Evolutionary conservation across 2,113 vertebrate species (phyloP).

Genomic region (Gasterosteus aculeatus): DNA sequence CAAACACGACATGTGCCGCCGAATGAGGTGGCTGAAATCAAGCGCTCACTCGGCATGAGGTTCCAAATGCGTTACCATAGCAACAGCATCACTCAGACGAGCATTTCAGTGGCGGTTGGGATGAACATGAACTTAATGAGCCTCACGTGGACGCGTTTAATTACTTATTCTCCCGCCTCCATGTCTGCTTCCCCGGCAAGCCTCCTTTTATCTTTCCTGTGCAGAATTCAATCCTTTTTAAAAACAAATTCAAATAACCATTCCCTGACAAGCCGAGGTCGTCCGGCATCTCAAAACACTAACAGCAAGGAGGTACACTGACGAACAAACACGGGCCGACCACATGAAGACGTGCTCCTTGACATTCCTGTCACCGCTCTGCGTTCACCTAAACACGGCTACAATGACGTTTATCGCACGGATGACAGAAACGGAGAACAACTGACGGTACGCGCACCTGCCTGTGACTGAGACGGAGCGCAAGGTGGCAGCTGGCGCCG

Average conservation of each 20-base stretch:
- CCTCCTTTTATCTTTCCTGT: conserved; percentile 23
- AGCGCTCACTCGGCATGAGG: conserved; percentile 13
- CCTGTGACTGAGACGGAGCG: conserved; percentile 17
- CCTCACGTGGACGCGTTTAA: neutral
- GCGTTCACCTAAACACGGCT: conserved; percentile 32
- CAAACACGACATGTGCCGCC: conserved; percentile 1
- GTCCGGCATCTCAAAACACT: conserved; percentile 32
- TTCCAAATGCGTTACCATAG: conserved; percentile 44
- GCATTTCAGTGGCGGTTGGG: neutral
- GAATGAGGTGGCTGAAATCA: conserved; percentile 21
- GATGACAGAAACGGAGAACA: conserved; percentile 12
- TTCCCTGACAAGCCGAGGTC: conserved; percentile 14
- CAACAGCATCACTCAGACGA: conserved; percentile 44
- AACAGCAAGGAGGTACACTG: conserved; percentile 35
- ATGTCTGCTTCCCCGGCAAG: neutral
- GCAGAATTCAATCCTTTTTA: conserved; percentile 25
- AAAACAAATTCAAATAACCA: conserved; percentile 22
- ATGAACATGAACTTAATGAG: conserved; percentile 41
- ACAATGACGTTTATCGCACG: conserved; percentile 56
- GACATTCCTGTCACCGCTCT: conserved; percentile 55
- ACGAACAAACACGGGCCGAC: conserved; percentile 43
- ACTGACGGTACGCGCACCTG: conserved; percentile 28
- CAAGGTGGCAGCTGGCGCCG: conserved; percentile 36
- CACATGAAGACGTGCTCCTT: conserved; percentile 36
- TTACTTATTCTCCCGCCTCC: conserved; percentile 1